Percentiles rank a stretch among this genome's conserved stretches.
Evolutionary conservation across 2,797 vertebrate species (phyloP).

Genomic region (Xiphophorus birchmanni): DNA sequence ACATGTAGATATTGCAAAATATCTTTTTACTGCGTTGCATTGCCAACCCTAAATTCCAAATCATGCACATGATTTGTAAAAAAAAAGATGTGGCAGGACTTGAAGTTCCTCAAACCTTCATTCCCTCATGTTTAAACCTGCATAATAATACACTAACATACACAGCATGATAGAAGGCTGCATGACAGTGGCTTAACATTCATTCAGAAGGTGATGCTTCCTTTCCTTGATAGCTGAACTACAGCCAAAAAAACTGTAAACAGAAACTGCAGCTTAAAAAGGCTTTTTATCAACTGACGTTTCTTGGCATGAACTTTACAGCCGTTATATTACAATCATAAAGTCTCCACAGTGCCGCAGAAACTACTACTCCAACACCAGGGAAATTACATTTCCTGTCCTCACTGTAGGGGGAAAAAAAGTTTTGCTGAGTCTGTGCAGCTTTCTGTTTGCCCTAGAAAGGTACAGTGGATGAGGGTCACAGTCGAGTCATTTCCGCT

Average conservation of each 20-base stretch:
- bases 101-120: not conserved
- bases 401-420: not conserved
- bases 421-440: constrained; percentile 47
- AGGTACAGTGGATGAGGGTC: constrained; percentile 47
- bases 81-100: not conserved
- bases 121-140: not conserved
- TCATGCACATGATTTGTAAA: not conserved
- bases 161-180: not conserved
- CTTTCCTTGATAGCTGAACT: not conserved
- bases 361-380: constrained; percentile 24
- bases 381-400: constrained; percentile 29
- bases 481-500: constrained; percentile 65
- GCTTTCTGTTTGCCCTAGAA: constrained; percentile 49
- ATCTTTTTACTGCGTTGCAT: not conserved
- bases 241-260: constrained; percentile 14
- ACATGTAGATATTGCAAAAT: not conserved
- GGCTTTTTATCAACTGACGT: constrained; percentile 9
- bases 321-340: constrained; percentile 16
- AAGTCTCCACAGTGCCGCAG: constrained; percentile 28
- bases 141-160: not conserved
- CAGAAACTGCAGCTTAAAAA: not conserved
- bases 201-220: not conserved
- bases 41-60: not conserved
- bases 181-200: not conserved
- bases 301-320: constrained; percentile 16